Conservation (phyloP, 2,113 vertebrate species). For the Anguilla rostrata region DNA sequence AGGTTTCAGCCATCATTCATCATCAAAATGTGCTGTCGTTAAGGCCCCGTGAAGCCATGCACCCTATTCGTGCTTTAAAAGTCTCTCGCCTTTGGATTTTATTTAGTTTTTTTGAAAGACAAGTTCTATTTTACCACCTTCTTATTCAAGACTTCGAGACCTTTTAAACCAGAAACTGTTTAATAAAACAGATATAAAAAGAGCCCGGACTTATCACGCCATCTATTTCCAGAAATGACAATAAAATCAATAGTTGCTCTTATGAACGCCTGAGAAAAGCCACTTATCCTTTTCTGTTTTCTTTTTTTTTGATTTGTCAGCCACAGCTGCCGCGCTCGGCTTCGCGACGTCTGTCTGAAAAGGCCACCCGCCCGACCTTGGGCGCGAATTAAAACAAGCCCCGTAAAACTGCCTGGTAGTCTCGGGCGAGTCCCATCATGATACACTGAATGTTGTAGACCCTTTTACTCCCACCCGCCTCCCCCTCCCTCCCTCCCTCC, state of each 20-base stretch:
- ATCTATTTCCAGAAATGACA: background rate
- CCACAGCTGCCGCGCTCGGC: no score
- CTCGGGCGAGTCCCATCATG: background rate
- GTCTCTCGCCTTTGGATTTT: no score
- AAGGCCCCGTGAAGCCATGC: no score
- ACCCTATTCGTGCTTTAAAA: no score
- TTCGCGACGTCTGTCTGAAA: background rate
- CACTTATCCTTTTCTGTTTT: background rate
- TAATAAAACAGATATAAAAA: background rate
- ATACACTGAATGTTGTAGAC: background rate
- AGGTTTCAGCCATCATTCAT: no score
- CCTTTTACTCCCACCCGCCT: slow-evolving; percentile 13
- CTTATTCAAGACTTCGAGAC: background rate
- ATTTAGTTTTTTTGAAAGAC: background rate
- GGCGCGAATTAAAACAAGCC: background rate
- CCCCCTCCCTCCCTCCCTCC: slow-evolving; percentile 29
- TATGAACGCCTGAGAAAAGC: background rate
- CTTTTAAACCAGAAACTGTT: background rate
- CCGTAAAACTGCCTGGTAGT: background rate
- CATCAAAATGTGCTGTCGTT: no score
- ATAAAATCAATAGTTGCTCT: background rate
- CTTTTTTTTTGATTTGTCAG: background rate
- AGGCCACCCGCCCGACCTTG: background rate
- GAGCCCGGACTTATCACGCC: background rate
- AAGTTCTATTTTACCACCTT: background rate